A percentile compares a stretch with the other conserved stretches of the same genome.
Evolutionary conservation across 1,140 invertebrate genomes (phyloP).

Genomic region (Pseudomyrmex dendroicus): DNA sequence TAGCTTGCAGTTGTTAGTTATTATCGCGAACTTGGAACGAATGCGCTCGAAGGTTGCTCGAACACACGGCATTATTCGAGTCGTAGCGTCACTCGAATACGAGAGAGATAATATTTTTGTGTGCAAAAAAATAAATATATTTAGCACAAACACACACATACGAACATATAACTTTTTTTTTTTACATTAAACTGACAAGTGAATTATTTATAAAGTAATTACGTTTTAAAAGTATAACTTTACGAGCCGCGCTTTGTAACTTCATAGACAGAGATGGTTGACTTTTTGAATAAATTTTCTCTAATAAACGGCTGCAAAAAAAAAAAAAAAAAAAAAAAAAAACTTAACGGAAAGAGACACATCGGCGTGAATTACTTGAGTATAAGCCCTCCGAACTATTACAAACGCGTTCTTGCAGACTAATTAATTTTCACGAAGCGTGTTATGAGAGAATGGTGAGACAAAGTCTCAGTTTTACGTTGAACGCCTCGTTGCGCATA

Average conservation of each 20-base stretch:
- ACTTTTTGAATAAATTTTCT: no score
- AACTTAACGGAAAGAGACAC: background rate
- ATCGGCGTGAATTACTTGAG: background rate
- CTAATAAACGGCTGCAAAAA: background rate
- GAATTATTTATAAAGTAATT: no score
- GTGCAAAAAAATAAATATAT: background rate
- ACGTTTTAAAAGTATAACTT: no score
- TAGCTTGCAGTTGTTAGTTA: conserved; percentile 3
- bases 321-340: no score
- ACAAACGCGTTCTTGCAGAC: background rate
- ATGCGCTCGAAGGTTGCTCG: background rate
- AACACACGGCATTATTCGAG: no score
- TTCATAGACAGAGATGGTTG: no score
- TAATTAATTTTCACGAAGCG: conserved; percentile 21
- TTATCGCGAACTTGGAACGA: conserved; percentile 25
- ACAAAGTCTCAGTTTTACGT: conserved; percentile 9
- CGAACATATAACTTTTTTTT: background rate
- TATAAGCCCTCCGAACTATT: background rate
- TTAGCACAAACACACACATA: background rate
- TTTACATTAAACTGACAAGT: no score
- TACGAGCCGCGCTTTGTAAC: no score
- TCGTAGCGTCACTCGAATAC: background rate
- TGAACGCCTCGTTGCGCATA: background rate
- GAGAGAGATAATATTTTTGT: background rate
- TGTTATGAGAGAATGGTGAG: conserved; percentile 2